These are phyloP conservation scores for Rhegmatorhina hoffmannsi DNA, from an alignment of 2,113 vertebrate genomes.

Conservation along the genomic window DNA sequence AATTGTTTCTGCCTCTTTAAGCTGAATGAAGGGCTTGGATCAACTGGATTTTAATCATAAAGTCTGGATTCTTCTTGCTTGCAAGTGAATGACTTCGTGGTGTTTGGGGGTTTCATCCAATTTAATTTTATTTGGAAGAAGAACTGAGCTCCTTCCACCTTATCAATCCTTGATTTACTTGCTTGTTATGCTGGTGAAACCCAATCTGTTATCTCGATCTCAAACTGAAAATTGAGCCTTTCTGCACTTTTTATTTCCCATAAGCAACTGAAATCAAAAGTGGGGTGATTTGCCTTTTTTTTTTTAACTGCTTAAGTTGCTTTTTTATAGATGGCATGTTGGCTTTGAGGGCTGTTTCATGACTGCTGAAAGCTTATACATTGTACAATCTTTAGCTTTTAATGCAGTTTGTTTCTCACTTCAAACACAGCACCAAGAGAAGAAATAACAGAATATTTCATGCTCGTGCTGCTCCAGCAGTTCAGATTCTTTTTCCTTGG, in stretches of 20 bases:
- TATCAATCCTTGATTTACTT: not conserved
- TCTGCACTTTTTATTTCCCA: not conserved
- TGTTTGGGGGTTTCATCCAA: not conserved
- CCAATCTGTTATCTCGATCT: constrained; percentile 2
- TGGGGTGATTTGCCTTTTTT: not conserved
- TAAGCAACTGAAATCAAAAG: not conserved
- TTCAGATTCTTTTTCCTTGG: not conserved
- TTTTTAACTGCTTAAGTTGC: not conserved
- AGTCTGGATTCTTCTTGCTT: constrained; percentile 17
- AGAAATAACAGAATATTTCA: not conserved
- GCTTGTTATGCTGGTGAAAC: constrained; percentile 20
- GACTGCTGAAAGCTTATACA: constrained; percentile 1
- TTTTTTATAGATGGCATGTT: not conserved
- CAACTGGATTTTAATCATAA: constrained; percentile 13
- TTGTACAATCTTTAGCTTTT: constrained; percentile 27
- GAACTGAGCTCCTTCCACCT: not conserved
- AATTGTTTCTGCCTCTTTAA: constrained; percentile 56
- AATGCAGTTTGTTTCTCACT: constrained; percentile 9
- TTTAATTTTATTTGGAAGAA: not conserved
- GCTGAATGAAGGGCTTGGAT: constrained; percentile 32
- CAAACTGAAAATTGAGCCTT: constrained; percentile 19
- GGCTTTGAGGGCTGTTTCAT: constrained; percentile 7
- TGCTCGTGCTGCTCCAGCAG: not conserved
- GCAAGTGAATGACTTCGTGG: not conserved
- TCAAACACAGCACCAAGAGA: not conserved